A percentile compares a stretch with the other conserved stretches of the same genome.
Evolutionary conservation across 2,888 invertebrate genomes (phyloP).

Genomic region (Hirtodrosophila trivittata): DNA sequence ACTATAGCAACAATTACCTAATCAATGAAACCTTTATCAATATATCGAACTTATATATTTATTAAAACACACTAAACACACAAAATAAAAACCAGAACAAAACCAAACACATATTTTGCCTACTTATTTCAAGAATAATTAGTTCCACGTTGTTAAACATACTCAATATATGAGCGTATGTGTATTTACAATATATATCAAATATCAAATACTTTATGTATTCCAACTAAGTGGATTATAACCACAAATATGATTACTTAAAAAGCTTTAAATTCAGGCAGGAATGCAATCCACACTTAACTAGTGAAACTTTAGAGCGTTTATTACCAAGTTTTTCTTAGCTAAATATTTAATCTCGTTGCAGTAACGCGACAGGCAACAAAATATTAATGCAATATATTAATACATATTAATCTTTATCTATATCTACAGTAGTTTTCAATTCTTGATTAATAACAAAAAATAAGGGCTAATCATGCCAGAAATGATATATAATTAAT

Average conservation of each 20-base stretch:
- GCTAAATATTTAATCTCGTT: conserved; percentile 53
- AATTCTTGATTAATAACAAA: conserved; percentile 30
- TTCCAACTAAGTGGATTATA: conserved; percentile 40
- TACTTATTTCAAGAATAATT: conserved; percentile 58
- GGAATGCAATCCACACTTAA: conserved; percentile 44
- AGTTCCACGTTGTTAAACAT: conserved; percentile 50
- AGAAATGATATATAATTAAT: conserved; percentile 32
- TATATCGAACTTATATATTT: conserved; percentile 24
- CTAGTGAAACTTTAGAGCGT: conserved; percentile 72
- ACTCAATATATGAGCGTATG: conserved; percentile 24
- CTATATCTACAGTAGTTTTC: conserved; percentile 47
- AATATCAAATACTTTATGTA: conserved; percentile 26
- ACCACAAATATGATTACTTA: conserved; percentile 52
- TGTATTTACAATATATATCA: conserved; percentile 10
- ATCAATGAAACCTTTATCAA: conserved; percentile 45
- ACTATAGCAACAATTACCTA: conserved; percentile 64
- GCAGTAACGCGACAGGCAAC: conserved; percentile 50
- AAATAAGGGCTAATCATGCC: conserved; percentile 33
- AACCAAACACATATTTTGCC: conserved; percentile 56
- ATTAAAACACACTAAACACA: conserved; percentile 38
- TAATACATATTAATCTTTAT: conserved; percentile 55
- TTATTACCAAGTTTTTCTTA: conserved; percentile 67
- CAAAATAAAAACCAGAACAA: conserved; percentile 51
- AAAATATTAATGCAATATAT: conserved; percentile 37
- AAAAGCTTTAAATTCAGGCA: conserved; percentile 62